These are phyloP conservation scores for Microcaecilia unicolor DNA, from an alignment of 2,797 vertebrate genomes.

Conservation along the genomic window DNA sequence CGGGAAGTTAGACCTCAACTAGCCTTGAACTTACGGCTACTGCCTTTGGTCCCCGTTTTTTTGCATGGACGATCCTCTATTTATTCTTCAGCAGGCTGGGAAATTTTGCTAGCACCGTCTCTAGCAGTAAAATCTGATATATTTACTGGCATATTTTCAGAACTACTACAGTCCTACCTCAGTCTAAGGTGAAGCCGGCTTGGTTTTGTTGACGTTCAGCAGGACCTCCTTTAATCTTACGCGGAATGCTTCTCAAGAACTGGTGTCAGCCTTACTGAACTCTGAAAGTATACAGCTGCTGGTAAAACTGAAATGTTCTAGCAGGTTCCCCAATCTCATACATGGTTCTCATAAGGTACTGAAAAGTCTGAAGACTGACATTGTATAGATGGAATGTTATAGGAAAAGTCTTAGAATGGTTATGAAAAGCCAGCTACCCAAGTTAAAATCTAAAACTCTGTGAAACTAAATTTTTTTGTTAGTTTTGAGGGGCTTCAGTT, in stretches of 20 bases:
- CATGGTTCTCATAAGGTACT: constrained; percentile 28
- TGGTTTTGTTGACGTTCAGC: constrained; percentile 18
- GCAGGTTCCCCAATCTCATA: constrained; percentile 33
- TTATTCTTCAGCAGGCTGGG: constrained; percentile 38
- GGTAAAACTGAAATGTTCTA: constrained; percentile 28
- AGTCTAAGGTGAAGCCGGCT: constrained; percentile 48
- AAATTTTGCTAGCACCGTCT: constrained; percentile 26
- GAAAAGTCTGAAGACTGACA: constrained; percentile 22
- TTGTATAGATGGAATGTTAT: constrained; percentile 29
- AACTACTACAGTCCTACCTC: constrained; percentile 63
- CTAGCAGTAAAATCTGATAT: constrained; percentile 48
- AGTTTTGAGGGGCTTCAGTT: constrained; percentile 36
- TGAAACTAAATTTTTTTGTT: too few species aligned
- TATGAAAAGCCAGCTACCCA: constrained; percentile 20
- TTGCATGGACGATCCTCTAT: constrained; percentile 26
- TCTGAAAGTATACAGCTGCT: constrained; percentile 23
- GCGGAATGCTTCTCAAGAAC: constrained; percentile 30
- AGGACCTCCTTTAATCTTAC: constrained; percentile 21
- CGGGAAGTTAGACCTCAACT: constrained; percentile 7
- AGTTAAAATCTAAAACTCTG: constrained; percentile 33
- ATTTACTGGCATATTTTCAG: constrained; percentile 46
- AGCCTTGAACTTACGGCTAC: constrained; percentile 26
- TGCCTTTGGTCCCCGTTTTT: constrained; percentile 31
- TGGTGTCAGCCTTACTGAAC: constrained; percentile 38
- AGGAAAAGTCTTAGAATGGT: constrained; percentile 26